Evolutionary conservation across 64 coral and sea anemone genomes (phyloP).

Genomic region (Porites australiensis): DNA sequence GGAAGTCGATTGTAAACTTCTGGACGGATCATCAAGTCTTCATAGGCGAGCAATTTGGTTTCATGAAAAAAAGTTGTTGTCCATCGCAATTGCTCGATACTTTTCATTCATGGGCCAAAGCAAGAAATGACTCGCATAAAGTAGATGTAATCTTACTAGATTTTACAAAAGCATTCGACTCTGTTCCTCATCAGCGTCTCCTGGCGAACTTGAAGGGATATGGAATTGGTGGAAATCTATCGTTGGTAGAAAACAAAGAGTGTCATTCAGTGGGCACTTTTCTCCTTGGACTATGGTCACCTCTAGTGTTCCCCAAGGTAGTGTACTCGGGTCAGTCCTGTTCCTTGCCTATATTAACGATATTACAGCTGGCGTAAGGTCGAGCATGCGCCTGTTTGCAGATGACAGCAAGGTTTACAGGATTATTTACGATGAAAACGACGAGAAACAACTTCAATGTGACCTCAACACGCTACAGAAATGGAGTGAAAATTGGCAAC

Average conservation of each 20-base stretch:
- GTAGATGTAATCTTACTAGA: slow-evolving; percentile 4
- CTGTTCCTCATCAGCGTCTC: slow-evolving; percentile 36
- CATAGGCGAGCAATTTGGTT: not conserved
- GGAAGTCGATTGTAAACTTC: not conserved
- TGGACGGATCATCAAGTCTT: not conserved
- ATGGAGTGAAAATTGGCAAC: not conserved
- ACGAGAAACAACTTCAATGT: slow-evolving; percentile 11
- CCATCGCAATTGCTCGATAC: not conserved
- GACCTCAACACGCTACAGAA: not conserved
- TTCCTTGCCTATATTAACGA: slow-evolving; percentile 33
- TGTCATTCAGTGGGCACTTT: not conserved
- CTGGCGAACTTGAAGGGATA: slow-evolving; percentile 45
- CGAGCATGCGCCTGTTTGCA: slow-evolving; percentile 26
- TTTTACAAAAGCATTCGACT: slow-evolving; percentile 43
- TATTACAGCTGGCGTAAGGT: slow-evolving; percentile 13
- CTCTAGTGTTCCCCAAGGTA: not conserved
- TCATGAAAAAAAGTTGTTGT: slow-evolving; percentile 16
- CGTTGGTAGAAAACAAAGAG: slow-evolving; percentile 18
- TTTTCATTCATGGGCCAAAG: slow-evolving; percentile 32
- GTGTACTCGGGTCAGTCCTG: slow-evolving; percentile 4
- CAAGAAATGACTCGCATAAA: slow-evolving; percentile 3
- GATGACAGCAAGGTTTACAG: slow-evolving; percentile 41
- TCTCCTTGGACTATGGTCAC: slow-evolving; percentile 8
- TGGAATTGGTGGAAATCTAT: slow-evolving; percentile 29
- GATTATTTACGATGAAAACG: slow-evolving; percentile 25